phyloP scores from a whole-genome alignment of 2,888 invertebrate genomes.

The Mythimna ferrago region DNA sequence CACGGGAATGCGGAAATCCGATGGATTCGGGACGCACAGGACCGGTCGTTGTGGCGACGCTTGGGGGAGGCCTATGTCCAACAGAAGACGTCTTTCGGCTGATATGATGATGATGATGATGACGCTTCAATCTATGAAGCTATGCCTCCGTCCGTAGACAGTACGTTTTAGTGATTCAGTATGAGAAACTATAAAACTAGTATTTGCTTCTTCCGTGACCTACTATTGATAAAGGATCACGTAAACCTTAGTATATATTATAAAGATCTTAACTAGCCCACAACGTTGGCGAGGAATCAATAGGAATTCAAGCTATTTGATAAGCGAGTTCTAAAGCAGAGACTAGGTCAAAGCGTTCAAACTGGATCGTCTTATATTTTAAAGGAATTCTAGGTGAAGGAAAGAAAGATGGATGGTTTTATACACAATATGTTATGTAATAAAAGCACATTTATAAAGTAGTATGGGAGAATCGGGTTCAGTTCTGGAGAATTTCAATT shows the following conservation, averaged over 20 bases:
- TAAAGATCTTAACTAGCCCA: conserved; percentile 16
- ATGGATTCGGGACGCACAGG: too few relatives aligned
- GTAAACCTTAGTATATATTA: neutral
- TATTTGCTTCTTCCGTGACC: neutral
- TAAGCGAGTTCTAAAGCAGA: conserved; percentile 30
- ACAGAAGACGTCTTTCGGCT: too few relatives aligned
- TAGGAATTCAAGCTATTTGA: conserved; percentile 49
- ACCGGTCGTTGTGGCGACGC: too few relatives aligned
- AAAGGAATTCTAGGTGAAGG: conserved; percentile 19
- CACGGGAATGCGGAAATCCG: too few relatives aligned
- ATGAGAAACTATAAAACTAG: neutral
- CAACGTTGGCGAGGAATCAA: conserved; percentile 36
- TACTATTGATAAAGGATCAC: neutral
- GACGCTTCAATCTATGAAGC: too few relatives aligned
- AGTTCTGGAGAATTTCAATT: too few relatives aligned
- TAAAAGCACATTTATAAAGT: neutral
- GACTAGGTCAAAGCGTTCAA: conserved; percentile 52
- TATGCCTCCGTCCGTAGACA: too few relatives aligned
- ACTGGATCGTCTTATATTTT: conserved; percentile 39
- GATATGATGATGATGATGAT: too few relatives aligned
- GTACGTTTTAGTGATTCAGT: neutral
- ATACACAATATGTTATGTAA: neutral
- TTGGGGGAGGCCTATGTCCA: too few relatives aligned
- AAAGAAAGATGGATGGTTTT: conserved; percentile 26
- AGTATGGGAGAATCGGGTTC: neutral